phyloP scores from a whole-genome alignment of 1,140 invertebrate genomes.

The Pemphigus obesinymphae region DNA sequence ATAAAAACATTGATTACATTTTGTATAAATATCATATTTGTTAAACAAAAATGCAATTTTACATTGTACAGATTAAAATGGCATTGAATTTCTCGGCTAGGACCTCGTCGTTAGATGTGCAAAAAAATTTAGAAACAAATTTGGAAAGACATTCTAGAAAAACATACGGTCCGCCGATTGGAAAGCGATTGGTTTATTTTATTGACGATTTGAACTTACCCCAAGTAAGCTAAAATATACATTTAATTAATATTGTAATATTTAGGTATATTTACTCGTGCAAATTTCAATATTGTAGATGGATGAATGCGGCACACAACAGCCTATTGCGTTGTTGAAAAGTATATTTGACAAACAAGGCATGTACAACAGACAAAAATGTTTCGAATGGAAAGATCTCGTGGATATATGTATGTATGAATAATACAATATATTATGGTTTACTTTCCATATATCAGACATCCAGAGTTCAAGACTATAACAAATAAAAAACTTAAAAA shows the following conservation, averaged over 20 bases:
- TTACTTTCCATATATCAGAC: no score
- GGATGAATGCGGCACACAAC: slow-evolving; percentile 81
- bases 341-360: slow-evolving; percentile 78
- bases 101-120: slow-evolving; percentile 82
- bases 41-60: no score
- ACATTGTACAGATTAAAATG: slow-evolving; percentile 63
- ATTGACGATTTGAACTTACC: slow-evolving; percentile 95
- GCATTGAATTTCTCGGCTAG: slow-evolving; percentile 88
- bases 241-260: no score
- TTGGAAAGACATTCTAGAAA: slow-evolving; percentile 86
- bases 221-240: slow-evolving; percentile 63
- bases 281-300: neutral
- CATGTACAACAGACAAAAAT: slow-evolving; percentile 80
- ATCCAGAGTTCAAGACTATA: no score
- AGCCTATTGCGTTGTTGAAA: slow-evolving; percentile 84
- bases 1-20: no score
- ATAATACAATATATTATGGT: no score
- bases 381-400: slow-evolving; percentile 82
- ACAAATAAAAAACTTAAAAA: no score
- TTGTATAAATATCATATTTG: no score
- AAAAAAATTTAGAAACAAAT: slow-evolving; percentile 76
- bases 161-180: slow-evolving; percentile 73
- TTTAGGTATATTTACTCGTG: no score
- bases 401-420: slow-evolving; percentile 65
- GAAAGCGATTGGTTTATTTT: slow-evolving; percentile 80